Conservation (phyloP, 2,113 vertebrate genomes). For the Andinoacara biseriatus region DNA sequence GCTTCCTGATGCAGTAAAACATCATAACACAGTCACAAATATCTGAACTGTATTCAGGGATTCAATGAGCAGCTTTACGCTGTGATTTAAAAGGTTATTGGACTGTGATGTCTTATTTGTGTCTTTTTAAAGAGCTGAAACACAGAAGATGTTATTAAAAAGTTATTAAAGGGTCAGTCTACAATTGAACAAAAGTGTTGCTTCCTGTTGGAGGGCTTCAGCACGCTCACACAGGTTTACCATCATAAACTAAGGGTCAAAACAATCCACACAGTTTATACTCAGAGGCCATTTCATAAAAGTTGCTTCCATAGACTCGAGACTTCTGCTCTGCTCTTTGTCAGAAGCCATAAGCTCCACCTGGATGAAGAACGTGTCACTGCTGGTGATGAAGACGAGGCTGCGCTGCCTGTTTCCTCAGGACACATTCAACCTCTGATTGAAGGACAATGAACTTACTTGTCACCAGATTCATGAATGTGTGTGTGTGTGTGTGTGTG, state of each 20-base stretch:
- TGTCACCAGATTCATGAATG: background rate
- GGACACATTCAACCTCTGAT: constrained; percentile 61
- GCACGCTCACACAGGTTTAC: background rate
- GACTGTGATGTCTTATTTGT: no score
- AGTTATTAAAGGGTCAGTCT: background rate
- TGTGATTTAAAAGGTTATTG: background rate
- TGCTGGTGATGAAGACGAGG: constrained; percentile 47
- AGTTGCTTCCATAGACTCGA: constrained; percentile 13
- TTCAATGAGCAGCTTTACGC: background rate
- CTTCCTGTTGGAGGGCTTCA: background rate
- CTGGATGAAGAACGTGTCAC: constrained; percentile 65
- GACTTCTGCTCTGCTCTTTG: constrained; percentile 68
- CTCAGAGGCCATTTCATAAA: constrained; percentile 24
- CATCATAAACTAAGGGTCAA: background rate
- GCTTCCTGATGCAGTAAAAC: no score
- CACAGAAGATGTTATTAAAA: no score
- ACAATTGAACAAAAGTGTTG: background rate
- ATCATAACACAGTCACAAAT: background rate
- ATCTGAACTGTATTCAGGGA: background rate
- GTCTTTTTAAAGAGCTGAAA: no score
- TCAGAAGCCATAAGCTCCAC: constrained; percentile 75
- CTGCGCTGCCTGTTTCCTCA: constrained; percentile 44
- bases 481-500: no score
- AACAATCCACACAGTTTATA: background rate
- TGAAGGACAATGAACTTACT: constrained; percentile 22